Base-by-base conservation (phyloP, 2,113 vertebrate genomes). In the Calonectris borealis region DNA sequence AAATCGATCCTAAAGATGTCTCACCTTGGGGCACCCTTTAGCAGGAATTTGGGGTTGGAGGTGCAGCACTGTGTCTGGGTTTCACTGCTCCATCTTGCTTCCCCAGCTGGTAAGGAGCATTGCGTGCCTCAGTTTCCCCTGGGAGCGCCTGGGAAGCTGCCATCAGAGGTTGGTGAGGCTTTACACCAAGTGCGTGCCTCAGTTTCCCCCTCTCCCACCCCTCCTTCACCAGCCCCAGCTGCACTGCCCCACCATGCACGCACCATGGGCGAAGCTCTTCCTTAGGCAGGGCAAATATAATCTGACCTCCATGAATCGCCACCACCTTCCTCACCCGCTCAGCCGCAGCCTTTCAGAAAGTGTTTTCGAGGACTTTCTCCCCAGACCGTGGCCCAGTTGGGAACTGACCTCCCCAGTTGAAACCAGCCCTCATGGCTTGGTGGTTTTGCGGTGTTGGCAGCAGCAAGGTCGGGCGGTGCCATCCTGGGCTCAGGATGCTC, bases 371-470 rank as follows among this genome's bases (percentile, higher is more conserved):
- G 57, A 38, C 17, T 70, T 61, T 31, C 24, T 61, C 71, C 57
- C 38, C 26, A 51, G 49, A 14, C 31, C 1, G 1, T 32, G 40
- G 29, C 60, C 34, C 7, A 3, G 8, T 57, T 57, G 55, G 20
- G 55, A 49, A 10, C 27, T 1, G 2, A 11, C n/a, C 68, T 51
- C 54, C 69, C 31, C 0, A 0, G 22, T 19, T 2, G 1, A 49
- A 86, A 48, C 34, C 38, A 42, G 46, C 51, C 38, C 36, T 71
- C 0, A 1, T 2, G 2, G 60, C 46, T 32, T 13, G 19, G 24
- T 70, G 61, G 61, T 16, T 75, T 88, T 18, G 9, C 6, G 25
- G 54, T 46, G 65, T 40, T 0, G 1, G 61, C 3, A 19, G 46
- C 52, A 27, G 21, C 0, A 1, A 71, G 61, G 11, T 81, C 0